Base-by-base conservation (phyloP, 2,113 vertebrate species). In the Gambusia affinis region DNA sequence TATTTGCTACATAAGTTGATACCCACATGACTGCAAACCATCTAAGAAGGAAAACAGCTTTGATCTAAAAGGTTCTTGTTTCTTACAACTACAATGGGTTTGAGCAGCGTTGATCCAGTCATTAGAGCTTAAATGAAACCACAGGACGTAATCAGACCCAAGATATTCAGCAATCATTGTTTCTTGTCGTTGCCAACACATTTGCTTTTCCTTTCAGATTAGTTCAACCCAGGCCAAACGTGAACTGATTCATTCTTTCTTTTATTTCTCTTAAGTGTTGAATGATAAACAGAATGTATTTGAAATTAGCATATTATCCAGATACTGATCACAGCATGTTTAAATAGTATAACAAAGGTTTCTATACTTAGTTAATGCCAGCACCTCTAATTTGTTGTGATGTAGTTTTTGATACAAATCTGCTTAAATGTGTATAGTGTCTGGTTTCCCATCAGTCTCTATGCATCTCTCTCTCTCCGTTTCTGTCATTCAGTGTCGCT, bases 401-500 rank as follows among this genome's bases (percentile, higher is more conserved):
- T 69, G 63, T 78, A 60, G 1, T 10, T 47, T 64, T 31, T 66
- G 8, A 39, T 30, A 4, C 11, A 4, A 60, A 66, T 61, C 39
- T 57, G 66, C 66, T 2, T 19, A 61, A n/a, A 69, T 47, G 35
- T 78, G 62, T 51, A 12, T 44, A 33, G 33, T 70, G 30, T 65
- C 27, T 54, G 75, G 78, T 70, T 79, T 8, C 82, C 84, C 83
- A 87, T 86, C 73, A 70, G 67, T 72, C n/a, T 85, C 51, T 89
- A 66, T 63, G 57, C 73, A 61, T 76, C 69, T 79, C 22, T 81
- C 22, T 81, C 14, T 84, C 22, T 83, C 75, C 81, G 60, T 80
- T 37, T 81, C 76, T 89, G 30, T 78, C 78, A 66, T 67, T 79
- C 84, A 85, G 87, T 89, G 76, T 92, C 76, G 89, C 39, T 92